phyloP scores from a whole-genome alignment of 2,888 invertebrate genomes.

The Idaea straminata region DNA sequence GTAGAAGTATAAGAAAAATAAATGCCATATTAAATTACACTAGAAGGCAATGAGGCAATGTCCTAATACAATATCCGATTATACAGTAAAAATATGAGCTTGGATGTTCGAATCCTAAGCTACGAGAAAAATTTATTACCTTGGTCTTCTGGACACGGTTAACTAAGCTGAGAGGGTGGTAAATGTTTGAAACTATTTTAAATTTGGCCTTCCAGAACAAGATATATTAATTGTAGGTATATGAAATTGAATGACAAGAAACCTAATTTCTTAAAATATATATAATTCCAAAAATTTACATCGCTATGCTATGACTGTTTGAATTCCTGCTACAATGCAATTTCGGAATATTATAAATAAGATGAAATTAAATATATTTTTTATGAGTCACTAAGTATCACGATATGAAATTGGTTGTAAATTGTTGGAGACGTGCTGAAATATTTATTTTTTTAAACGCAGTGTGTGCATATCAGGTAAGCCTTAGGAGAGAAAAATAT shows the following conservation, averaged over 20 bases:
- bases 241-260: too few relatives aligned
- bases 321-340: neutral
- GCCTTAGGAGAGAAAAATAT: conserved; percentile 61
- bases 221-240: too few relatives aligned
- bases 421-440: conserved; percentile 64
- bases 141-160: too few relatives aligned
- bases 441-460: conserved; percentile 75
- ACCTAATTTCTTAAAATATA: too few relatives aligned
- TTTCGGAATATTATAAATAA: conserved; percentile 16
- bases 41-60: conserved; percentile 41
- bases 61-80: conserved; percentile 10
- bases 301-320: neutral
- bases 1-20: neutral
- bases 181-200: too few relatives aligned
- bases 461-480: conserved; percentile 72
- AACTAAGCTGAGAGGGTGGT: too few relatives aligned
- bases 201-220: too few relatives aligned
- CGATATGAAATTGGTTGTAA: conserved; percentile 27
- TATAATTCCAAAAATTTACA: too few relatives aligned
- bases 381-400: conserved; percentile 13
- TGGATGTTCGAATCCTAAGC: too few relatives aligned
- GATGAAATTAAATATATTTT: conserved; percentile 25
- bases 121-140: too few relatives aligned
- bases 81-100: neutral
- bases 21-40: conserved; percentile 24